phyloP scores from a whole-genome alignment of 2,888 invertebrate species.

The Perdita meconis region DNA sequence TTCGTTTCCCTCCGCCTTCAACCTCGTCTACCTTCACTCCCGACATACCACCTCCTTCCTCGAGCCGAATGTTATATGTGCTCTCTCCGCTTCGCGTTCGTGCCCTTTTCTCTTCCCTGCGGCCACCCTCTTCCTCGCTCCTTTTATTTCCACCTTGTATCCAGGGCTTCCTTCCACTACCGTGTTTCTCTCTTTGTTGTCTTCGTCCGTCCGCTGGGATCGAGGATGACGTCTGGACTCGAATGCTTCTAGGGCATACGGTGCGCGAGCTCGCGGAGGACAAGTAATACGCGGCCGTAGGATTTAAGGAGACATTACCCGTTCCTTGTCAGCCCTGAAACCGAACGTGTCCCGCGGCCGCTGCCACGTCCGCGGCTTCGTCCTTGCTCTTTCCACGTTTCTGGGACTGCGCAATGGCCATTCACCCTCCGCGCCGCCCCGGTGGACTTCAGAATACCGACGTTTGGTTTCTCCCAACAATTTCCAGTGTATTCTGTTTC shows the following conservation, averaged over 20 bases:
- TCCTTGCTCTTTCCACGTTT: neutral
- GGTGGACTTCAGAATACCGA: too few relatives aligned
- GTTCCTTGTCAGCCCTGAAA: conserved; percentile 73
- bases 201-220: conserved; percentile 76
- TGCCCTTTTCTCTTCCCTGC: conserved; percentile 43
- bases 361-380: neutral
- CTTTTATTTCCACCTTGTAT: conserved; percentile 76
- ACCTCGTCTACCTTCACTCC: conserved; percentile 39
- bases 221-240: conserved; percentile 77
- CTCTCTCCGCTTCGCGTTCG: conserved; percentile 45
- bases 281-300: conserved; percentile 20
- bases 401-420: neutral
- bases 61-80: conserved; percentile 58
- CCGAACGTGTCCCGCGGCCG: conserved; percentile 12
- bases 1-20: conserved; percentile 52
- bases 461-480: too few relatives aligned
- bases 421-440: too few relatives aligned
- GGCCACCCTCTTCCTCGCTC: conserved; percentile 49
- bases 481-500: neutral
- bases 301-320: conserved; percentile 72
- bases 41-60: conserved; percentile 54
- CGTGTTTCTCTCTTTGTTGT: conserved; percentile 77
- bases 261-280: conserved; percentile 24
- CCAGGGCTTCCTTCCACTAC: conserved; percentile 73
- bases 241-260: conserved; percentile 79